phyloP scores from a whole-genome alignment of 2,113 vertebrate genomes.

The Pygoscelis antarcticus region DNA sequence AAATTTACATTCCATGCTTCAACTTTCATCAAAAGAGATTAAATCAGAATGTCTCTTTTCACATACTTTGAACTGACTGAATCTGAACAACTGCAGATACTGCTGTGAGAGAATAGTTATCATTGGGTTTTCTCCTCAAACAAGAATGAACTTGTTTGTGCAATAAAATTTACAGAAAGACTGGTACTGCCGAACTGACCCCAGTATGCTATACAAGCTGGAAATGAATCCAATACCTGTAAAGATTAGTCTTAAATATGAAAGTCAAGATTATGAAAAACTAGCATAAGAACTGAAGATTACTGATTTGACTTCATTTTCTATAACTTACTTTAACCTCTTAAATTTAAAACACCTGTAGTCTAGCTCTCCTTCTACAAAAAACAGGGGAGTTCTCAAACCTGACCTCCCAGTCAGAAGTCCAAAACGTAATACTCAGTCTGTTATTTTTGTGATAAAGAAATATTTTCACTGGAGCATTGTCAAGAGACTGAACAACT shows the following conservation, averaged over 20 bases:
- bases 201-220: neutral
- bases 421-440: neutral
- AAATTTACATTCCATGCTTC: conserved; percentile 24
- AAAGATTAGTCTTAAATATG: neutral
- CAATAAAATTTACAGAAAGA: neutral
- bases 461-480: neutral
- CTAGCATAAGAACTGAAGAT: neutral
- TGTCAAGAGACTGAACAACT: neutral
- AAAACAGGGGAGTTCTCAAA: neutral
- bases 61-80: neutral
- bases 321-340: neutral
- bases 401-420: neutral
- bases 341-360: neutral
- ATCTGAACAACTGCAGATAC: conserved; percentile 9
- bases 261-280: neutral
- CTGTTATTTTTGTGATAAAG: neutral
- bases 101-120: neutral
- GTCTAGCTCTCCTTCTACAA: neutral
- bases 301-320: neutral
- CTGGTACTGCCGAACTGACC: neutral
- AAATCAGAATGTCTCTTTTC: conserved; percentile 31
- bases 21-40: conserved; percentile 46
- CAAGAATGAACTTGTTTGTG: neutral
- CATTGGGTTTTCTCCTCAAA: neutral
- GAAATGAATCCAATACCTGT: neutral